Base-by-base conservation (phyloP, 2,797 vertebrate species). In the Acanthurus lineatus region DNA sequence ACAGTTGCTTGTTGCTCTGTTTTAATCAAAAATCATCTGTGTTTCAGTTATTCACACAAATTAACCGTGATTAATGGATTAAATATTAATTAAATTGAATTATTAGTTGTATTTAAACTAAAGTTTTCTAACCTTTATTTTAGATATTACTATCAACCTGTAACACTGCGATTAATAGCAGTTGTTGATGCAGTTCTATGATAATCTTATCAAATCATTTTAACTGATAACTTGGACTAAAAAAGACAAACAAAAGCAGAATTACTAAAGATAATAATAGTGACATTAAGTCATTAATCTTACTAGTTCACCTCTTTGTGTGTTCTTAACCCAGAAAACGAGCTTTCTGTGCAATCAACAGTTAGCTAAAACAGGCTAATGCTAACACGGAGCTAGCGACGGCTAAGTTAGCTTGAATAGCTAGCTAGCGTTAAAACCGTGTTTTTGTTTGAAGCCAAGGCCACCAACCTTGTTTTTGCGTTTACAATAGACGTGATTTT, bases 321-420 rank as follows among this genome's bases (percentile, higher is more conserved):
- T 22, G 28, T n/a, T n/a, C 0, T 17, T 10, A 3, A 38, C 19
- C 32, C 2, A 3, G 0, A 42, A 53, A 2, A 6, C 1, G 5
- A n/a, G 38, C 15, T 4, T 2, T 2, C 19, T 3, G 57, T 9
- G 20, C 17, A 8, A 7, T 44, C 1, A 9, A 1, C 17, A 1
- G 7, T 38, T 63, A 69, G 76, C 56, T 58, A 52, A 20, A 28
- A 67, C 20, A 25, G 72, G 69, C 66, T 81, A 75, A 62, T 0
- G 51, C 59, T 56, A 45, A 6, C 20, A 4, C 0, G 9, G 44
- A 9, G 76, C 71, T 72, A 68, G 3, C 6, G 2, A n/a, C 17
- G n/a, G 73, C 73, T 12, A 54, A 40, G 1, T 22, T 6, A 9
- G 38, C 57, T 32, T 40, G 38, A 40, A 1, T 19, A 15, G 17